Base-by-base conservation (phyloP, 2,797 vertebrate species). In the Fratercula arctica region DNA sequence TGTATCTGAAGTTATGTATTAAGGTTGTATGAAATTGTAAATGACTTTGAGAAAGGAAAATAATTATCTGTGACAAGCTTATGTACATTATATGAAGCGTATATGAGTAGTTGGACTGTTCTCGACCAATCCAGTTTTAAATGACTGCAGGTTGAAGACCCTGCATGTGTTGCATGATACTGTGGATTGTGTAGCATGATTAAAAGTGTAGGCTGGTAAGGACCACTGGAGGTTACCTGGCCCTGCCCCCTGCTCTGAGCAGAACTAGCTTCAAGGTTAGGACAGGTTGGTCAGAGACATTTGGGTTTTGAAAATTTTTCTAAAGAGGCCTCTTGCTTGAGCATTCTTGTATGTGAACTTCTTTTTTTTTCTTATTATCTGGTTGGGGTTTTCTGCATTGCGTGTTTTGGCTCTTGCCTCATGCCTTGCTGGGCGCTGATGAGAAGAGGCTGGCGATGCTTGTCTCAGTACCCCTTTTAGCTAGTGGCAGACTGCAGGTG, bases 341-440 rank as follows among this genome's bases (percentile, higher is more conserved):
- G 19, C 33, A 23, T 63, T 80, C 11, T 48, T 51, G 3, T 59
- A 67, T 46, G 53, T 46, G 41, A 72, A 39, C 2, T 13, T 21
- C 2, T 3, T 54, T 85, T 4, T 59, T 87, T 64, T 67, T n/a
- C 16, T 50, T 53, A 1, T 2, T 2, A 12, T 29, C 7, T 0
- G 0, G 6, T 45, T 83, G 31, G 24, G 29, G 9, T 85, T 82
- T 82, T 77, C 37, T 61, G 12, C 50, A 26, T 70, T 86, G 7
- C 1, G 0, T 29, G 6, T 50, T 76, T 43, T 76, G 29, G 35
- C 67, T 43, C 15, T 76, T 82, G 43, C 54, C 39, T 60, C 0
- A 0, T 69, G 79, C 59, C 82, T 66, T 23, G 43, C 41, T 84
- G 69, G 3, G 9, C 12, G 3, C 20, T 66, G 86, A 26, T 92